Evolutionary conservation across 2,888 invertebrate genomes (phyloP), one percentile per base, ranked within the genome.

Genomic region (Blomia tropicalis): DNA sequence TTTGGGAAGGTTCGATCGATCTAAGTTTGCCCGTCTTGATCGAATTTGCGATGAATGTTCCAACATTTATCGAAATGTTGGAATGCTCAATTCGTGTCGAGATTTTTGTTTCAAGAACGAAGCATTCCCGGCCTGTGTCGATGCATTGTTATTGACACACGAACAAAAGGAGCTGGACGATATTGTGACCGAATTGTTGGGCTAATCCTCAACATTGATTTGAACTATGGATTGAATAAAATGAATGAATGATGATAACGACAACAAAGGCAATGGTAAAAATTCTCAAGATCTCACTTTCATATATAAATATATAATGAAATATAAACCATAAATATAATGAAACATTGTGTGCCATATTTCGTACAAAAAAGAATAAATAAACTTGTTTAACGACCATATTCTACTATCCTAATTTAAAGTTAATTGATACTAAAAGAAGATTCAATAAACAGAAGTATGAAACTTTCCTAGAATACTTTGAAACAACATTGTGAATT

Each of bases 41-140:
- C 58, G 67, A 7, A 43, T 68, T 4, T 68, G 68, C 54, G 68
- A 68, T 22, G 68, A 68, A 58, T 68, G 65, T 17, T 68, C 67
- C 32, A 65, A 67, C 19, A 31, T 68, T 11, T 68, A 64, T 44
- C 64, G 67, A 19, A 66, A 67, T 43, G 56, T 65, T 0, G 64
- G 63, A 30, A 58, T 68, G 1, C 66, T 66, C 43, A 63, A 58
- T 4, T 5, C 31, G 1, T 68, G 68, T 65, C 62, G 65, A 36
- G 43, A 65, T 30, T 44, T 60, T 47, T 68, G 68, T 32, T 68
- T 68, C 59, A 63, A 63, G 31, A 68, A 68, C 36, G 56, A 63
- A 1, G 58, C 61, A 17, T 67, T 67, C 32, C 25, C 61, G 0
- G 41, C 59, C 19, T 68, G 68, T 31, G 63, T 68, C 14, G 67